Percentiles rank a stretch among this genome's conserved stretches.
These are phyloP conservation scores for Epinotia brunnichana DNA, from an alignment of 2,888 invertebrate species.

Conservation along the genomic window DNA sequence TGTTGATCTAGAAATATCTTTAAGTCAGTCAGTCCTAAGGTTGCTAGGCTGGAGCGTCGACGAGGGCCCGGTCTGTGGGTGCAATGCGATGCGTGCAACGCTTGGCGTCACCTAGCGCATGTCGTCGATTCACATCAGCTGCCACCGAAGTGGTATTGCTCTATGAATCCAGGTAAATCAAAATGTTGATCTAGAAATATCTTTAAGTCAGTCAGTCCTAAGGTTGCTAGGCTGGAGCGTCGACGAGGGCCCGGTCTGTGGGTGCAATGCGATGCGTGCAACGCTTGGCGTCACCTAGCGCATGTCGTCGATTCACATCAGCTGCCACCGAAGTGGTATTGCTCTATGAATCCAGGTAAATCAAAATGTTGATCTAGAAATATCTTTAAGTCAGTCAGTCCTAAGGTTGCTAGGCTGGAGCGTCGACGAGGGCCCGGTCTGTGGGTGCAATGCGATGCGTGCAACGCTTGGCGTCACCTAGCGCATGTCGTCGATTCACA, in stretches of 20 bases:
- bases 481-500: slow-evolving; percentile 80
- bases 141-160: slow-evolving; percentile 85
- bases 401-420: slow-evolving; percentile 72
- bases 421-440: slow-evolving; percentile 75
- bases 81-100: slow-evolving; percentile 82
- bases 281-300: slow-evolving; percentile 82
- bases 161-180: slow-evolving; percentile 72
- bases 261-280: slow-evolving; percentile 82
- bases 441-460: slow-evolving; percentile 83
- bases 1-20: not conserved
- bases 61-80: too few species aligned
- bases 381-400: slow-evolving; percentile 64
- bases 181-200: not conserved
- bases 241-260: slow-evolving; percentile 14
- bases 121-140: slow-evolving; percentile 82
- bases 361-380: slow-evolving; percentile 49
- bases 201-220: too few species aligned
- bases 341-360: slow-evolving; percentile 60
- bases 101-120: slow-evolving; percentile 83
- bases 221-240: too few species aligned
- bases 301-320: slow-evolving; percentile 81
- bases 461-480: slow-evolving; percentile 84
- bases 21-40: too few species aligned
- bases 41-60: too few species aligned
- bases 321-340: slow-evolving; percentile 85